Evolutionary conservation across 2,888 invertebrate species (phyloP).

Genomic region (Heliconius ethilla): DNA sequence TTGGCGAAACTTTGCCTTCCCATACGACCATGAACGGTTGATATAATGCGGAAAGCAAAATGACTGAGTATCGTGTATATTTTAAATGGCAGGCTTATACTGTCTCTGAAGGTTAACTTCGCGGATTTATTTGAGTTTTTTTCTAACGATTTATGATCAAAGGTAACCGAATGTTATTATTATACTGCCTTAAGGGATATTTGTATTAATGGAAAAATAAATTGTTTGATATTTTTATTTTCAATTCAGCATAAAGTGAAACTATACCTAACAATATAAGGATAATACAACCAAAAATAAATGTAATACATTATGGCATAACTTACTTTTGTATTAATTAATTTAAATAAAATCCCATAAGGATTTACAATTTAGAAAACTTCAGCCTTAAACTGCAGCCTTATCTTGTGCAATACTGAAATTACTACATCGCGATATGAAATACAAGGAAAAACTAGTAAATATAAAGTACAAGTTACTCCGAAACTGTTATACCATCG

Average conservation of each 20-base stretch:
- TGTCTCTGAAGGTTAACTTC: conserved; percentile 38
- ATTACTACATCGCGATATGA: neutral
- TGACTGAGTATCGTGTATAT: conserved; percentile 43
- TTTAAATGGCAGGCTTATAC: conserved; percentile 50
- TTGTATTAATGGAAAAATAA: conserved; percentile 17
- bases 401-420: too few relatives aligned
- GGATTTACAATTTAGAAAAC: too few relatives aligned
- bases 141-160: conserved; percentile 34
- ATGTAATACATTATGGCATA: neutral
- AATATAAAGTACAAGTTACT: neutral
- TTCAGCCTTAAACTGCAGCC: too few relatives aligned
- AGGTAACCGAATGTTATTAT: conserved; percentile 25
- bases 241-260: neutral
- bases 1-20: too few relatives aligned
- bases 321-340: neutral
- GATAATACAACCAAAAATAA: neutral
- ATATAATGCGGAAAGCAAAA: conserved; percentile 49
- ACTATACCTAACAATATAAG: neutral
- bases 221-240: neutral
- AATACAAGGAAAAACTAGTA: conserved; percentile 7
- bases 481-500: conserved; percentile 8
- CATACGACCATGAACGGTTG: conserved; percentile 56
- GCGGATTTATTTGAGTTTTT: conserved; percentile 34
- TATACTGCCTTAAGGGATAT: conserved; percentile 24
- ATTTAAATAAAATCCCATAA: neutral